Percentiles rank a stretch among this genome's conserved stretches.
Conservation (phyloP, 1,140 invertebrate genomes). For the Zaprionus africanus region DNA sequence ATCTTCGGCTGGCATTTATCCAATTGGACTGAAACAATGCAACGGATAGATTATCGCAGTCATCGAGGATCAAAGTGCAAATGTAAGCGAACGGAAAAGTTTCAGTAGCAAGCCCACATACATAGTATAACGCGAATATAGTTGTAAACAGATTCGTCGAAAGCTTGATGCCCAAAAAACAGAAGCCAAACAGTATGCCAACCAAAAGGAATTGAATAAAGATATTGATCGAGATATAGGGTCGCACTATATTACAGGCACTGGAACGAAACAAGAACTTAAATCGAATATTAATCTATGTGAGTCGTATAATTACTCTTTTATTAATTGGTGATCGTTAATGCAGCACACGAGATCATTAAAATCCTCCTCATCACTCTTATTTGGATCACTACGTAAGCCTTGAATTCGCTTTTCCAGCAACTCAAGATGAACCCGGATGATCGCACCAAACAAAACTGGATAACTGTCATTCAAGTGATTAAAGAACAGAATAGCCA, state of each 20-base stretch:
- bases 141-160: conserved; percentile 39
- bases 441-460: not conserved
- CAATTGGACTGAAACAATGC: conserved; percentile 56
- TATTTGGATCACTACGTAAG: conserved; percentile 30
- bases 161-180: conserved; percentile 48
- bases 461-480: not conserved
- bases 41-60: conserved; percentile 38
- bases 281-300: not conserved
- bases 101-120: conserved; percentile 28
- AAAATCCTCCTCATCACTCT: conserved; percentile 23
- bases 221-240: conserved; percentile 26
- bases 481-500: not conserved
- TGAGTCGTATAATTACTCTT: conserved; percentile 32
- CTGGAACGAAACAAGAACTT: not conserved
- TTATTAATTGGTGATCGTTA: conserved; percentile 46
- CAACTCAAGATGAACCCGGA: not conserved
- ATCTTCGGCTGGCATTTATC: conserved; percentile 31
- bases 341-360: conserved; percentile 48
- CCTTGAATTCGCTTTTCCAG: conserved; percentile 14
- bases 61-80: conserved; percentile 48
- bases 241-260: conserved; percentile 33
- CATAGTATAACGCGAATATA: conserved; percentile 27
- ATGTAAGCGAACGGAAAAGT: conserved; percentile 62
- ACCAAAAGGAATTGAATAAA: conserved; percentile 58
- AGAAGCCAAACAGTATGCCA: conserved; percentile 39